Evolutionary conservation across 2,797 vertebrate genomes (phyloP).

Genomic region (Chromobotia macracanthus): DNA sequence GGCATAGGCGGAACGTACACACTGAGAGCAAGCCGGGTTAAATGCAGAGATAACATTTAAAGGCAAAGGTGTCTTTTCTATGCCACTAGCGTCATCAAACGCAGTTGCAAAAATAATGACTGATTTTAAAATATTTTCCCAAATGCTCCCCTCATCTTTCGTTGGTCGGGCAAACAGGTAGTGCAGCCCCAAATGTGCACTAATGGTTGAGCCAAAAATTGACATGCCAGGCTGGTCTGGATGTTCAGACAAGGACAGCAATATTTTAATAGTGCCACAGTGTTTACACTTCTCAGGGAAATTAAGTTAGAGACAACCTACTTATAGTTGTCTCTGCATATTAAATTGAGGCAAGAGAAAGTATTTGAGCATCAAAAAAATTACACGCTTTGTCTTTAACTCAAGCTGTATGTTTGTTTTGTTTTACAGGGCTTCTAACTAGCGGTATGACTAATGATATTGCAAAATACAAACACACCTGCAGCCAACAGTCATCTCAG

Average conservation of each 20-base stretch:
- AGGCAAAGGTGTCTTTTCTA: constrained; percentile 13
- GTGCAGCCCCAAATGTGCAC: background rate
- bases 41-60: constrained; percentile 30
- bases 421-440: constrained; percentile 40
- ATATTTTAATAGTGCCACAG: background rate
- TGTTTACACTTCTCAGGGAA: background rate
- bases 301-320: background rate
- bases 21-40: background rate
- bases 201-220: background rate
- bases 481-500: constrained; percentile 40
- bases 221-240: background rate
- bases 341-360: constrained; percentile 9
- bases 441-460: constrained; percentile 29
- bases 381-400: constrained; percentile 1
- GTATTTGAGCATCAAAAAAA: background rate
- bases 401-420: constrained; percentile 35
- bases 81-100: background rate
- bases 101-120: background rate
- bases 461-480: constrained; percentile 45
- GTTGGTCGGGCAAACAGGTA: background rate
- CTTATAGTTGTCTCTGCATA: background rate
- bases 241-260: background rate
- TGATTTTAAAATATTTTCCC: background rate
- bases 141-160: background rate
- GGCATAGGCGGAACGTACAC: constrained; percentile 8